Base-by-base conservation (phyloP, 2,113 vertebrate species). In the Engystomops pustulosus region DNA sequence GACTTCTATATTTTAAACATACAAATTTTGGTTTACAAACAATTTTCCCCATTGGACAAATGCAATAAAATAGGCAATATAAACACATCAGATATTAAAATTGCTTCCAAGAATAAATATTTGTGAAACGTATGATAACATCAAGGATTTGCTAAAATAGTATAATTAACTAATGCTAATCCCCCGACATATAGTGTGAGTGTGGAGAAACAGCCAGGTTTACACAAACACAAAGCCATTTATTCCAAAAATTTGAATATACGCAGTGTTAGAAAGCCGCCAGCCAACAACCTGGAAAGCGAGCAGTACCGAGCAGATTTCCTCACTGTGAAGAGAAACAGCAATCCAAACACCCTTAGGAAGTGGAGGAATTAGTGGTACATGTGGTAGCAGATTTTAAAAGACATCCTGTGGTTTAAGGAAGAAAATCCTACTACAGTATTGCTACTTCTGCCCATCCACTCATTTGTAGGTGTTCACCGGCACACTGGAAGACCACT, bases 291-390 rank as follows among this genome's bases (percentile, higher is more conserved):
- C 38, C 14, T 20, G 58, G 58, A 41, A 79, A 79, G 58, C 38
- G 3, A 78, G 75, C 2, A 25, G 58, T 30, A 79, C 38, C 62
- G 20, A n/a, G 51, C 38, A 79, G 77, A 79, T 79, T 79, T 79
- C 41, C 77, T 79, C 60, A 62, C 30, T 47, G 77, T 65, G 55
- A 70, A 41, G 47, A 71, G 65, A 53, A 81, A 82, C 79, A 81
- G 60, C 17, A 81, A 72, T 72, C 23, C 68, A 58, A 82, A 58
- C 80, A 82, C 49, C 51, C 67, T 27, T 53, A 72, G 68, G 67
- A 82, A 70, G 80, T 30, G 38, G 51, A 82, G 80, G 80, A 82
- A 82, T 82, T 82, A 82, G 80, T 60, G 68, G 80, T 72, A 49
- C 67, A 70, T 81, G 79, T 70, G 79, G 60, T 70, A 81, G 47